Conservation (phyloP, 35 echinoderm and acorn worm genomes). For the Hemicentrotus pulcherrimus region DNA sequence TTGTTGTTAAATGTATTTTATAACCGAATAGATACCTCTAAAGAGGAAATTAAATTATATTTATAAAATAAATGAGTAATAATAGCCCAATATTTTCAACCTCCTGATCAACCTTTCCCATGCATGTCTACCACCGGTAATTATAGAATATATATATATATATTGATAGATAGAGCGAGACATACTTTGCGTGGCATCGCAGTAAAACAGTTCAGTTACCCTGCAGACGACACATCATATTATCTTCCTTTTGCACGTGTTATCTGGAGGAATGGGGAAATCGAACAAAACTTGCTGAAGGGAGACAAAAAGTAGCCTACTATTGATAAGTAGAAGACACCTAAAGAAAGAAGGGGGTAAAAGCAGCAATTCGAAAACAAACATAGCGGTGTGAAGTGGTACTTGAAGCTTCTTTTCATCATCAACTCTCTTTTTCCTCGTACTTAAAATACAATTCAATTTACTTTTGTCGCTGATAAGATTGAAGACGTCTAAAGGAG, state of each 20-base stretch:
- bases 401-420: background rate
- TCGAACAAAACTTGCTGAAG: background rate
- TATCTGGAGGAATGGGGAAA: background rate
- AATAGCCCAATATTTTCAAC: no score
- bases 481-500: background rate
- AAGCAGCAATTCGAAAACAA: constrained; percentile 7
- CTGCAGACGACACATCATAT: no score
- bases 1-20: no score
- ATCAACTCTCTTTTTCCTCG: background rate
- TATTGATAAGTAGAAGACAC: background rate
- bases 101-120: no score
- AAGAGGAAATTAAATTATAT: no score
- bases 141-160: no score
- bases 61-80: no score
- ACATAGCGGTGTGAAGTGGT: background rate
- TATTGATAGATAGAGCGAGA: no score
- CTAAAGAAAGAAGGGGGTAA: background rate
- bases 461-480: background rate
- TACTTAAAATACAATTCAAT: background rate
- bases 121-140: no score
- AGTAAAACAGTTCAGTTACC: no score
- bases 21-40: no score
- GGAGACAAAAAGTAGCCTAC: background rate
- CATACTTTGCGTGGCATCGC: no score
- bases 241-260: background rate